A percentile compares a stretch with the other conserved stretches of the same genome.
Evolutionary conservation across 2,797 vertebrate genomes (phyloP).

Genomic region (Cottoperca gobio): DNA sequence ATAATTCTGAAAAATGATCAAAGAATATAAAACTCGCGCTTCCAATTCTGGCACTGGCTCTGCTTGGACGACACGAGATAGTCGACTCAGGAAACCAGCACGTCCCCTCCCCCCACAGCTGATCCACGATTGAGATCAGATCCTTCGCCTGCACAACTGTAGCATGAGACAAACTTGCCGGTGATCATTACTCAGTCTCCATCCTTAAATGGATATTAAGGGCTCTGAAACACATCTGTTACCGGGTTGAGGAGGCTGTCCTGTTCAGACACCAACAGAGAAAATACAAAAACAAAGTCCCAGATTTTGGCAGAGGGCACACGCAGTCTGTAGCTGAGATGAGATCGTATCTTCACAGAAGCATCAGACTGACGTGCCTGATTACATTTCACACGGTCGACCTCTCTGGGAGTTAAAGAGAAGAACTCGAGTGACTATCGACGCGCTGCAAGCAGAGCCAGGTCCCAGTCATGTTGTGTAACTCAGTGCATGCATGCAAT

Average conservation of each 20-base stretch:
- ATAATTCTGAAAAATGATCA: conserved; percentile 85
- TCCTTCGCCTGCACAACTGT: conserved; percentile 82
- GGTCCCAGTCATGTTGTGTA: conserved; percentile 82
- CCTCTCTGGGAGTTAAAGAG: conserved; percentile 59
- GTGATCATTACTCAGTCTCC: conserved; percentile 82
- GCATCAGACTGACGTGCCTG: conserved; percentile 37
- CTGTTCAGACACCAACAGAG: conserved; percentile 47
- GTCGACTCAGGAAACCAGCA: conserved; percentile 63
- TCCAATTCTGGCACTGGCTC: conserved; percentile 85
- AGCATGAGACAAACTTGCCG: conserved; percentile 81
- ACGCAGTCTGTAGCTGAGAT: conserved; percentile 38
- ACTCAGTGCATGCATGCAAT: conserved; percentile 88
- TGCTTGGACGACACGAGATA: conserved; percentile 71
- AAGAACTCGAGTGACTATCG: conserved; percentile 48
- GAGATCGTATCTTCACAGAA: conserved; percentile 19
- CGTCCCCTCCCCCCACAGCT: conserved; percentile 40
- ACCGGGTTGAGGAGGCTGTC: conserved; percentile 73
- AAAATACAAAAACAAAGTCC: conserved; percentile 49
- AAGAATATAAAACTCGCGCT: conserved; percentile 89
- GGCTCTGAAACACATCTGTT: conserved; percentile 84
- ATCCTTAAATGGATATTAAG: conserved; percentile 84
- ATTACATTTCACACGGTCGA: conserved; percentile 38
- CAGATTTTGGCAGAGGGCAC: conserved; percentile 46
- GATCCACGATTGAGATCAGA: conserved; percentile 67
- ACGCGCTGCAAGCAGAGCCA: conserved; percentile 80